These are phyloP conservation scores for Cyaniris semiargus DNA, from an alignment of 2,888 invertebrate genomes.

Conservation along the genomic window DNA sequence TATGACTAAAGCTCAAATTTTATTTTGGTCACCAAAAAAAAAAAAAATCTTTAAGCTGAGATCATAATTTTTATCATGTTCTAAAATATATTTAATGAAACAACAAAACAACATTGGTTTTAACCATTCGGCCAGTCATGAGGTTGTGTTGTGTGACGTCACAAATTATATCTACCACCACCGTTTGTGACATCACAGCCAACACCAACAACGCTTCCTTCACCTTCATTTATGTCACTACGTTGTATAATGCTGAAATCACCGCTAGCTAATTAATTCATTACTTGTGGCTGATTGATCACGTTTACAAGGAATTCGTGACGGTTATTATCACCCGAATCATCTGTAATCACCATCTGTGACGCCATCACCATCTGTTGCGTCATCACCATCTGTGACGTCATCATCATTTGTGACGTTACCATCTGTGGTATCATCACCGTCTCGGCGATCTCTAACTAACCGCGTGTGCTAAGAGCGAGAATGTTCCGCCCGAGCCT, in stretches of 20 bases:
- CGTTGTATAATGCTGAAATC: background rate
- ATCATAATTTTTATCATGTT: no score
- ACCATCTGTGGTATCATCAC: background rate
- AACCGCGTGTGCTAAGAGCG: slow-evolving; percentile 37
- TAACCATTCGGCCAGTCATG: background rate
- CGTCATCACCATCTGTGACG: no score
- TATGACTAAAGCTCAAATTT: no score
- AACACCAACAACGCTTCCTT: background rate
- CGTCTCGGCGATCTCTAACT: background rate
- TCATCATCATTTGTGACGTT: background rate
- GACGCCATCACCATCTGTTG: background rate
- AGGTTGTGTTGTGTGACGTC: background rate
- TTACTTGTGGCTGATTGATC: background rate
- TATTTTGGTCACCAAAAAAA: no score
- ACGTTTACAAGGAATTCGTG: background rate
- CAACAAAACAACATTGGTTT: background rate
- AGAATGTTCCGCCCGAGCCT: slow-evolving; percentile 68
- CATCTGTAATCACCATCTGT: background rate
- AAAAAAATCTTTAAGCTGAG: no score
- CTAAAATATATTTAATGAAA: no score
- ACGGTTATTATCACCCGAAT: background rate
- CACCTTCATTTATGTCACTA: background rate
- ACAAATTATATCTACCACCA: background rate
- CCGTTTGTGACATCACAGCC: background rate
- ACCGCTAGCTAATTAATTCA: background rate